Conservation (phyloP, 1,140 invertebrate species). For the Drosophila leontia region DNA sequence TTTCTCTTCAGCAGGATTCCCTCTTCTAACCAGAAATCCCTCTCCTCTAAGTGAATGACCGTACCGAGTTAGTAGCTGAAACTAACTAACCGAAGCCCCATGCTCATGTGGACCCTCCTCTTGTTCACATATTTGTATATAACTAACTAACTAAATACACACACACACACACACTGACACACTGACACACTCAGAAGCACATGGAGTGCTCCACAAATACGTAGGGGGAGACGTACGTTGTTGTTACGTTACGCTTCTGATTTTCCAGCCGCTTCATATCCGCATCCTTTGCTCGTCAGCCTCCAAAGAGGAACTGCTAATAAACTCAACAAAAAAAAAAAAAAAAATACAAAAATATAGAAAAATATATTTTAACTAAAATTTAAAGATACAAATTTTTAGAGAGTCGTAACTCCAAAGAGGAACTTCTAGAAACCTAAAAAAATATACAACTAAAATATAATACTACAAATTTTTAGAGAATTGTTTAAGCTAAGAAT, state of each 20-base stretch:
- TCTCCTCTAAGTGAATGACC: slow-evolving; percentile 15
- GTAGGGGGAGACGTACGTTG: slow-evolving; percentile 25
- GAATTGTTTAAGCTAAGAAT: too few relatives aligned
- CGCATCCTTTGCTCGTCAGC: slow-evolving; percentile 6
- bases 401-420: too few relatives aligned
- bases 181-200: not conserved
- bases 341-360: too few relatives aligned
- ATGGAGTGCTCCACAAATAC: slow-evolving; percentile 63
- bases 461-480: too few relatives aligned
- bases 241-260: slow-evolving; percentile 23
- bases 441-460: not conserved
- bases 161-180: slow-evolving; percentile 1
- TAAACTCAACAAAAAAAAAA: not conserved
- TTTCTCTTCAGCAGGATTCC: not conserved
- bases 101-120: slow-evolving; percentile 17
- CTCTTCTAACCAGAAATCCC: not conserved
- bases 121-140: slow-evolving; percentile 72
- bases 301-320: not conserved
- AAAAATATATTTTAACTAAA: not conserved
- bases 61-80: slow-evolving; percentile 15
- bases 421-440: too few relatives aligned
- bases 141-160: slow-evolving; percentile 68
- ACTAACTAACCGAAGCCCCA: slow-evolving; percentile 39
- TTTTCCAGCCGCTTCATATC: slow-evolving; percentile 13
- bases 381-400: too few relatives aligned